Evolutionary conservation across 2,113 vertebrate genomes (phyloP).

Genomic region (Ploceus nigricollis): DNA sequence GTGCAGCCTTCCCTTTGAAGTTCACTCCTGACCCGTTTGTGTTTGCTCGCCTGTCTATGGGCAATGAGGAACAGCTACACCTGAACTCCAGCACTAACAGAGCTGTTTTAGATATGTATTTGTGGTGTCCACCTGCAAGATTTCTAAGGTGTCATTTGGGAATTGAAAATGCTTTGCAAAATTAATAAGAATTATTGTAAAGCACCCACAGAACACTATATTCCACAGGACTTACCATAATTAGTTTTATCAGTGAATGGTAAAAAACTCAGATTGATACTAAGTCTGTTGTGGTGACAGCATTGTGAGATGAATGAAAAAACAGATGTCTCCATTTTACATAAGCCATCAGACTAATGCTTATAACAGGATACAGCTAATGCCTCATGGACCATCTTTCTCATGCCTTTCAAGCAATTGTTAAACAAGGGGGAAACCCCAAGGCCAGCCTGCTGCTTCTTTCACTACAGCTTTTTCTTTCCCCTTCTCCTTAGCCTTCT

Average conservation of each 20-base stretch:
- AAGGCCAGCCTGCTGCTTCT: not conserved
- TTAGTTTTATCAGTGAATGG: not conserved
- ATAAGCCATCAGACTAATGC: constrained; percentile 22
- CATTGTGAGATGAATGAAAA: not conserved
- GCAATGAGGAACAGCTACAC: not conserved
- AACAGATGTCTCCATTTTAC: constrained; percentile 20
- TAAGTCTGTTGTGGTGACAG: not conserved
- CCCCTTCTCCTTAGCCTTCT: not conserved
- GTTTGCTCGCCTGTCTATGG: not conserved
- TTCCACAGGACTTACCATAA: not conserved
- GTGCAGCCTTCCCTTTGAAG: constrained; percentile 60
- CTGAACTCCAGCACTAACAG: not conserved
- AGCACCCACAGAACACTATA: not conserved
- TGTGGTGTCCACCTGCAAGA: not conserved
- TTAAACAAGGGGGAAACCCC: not conserved
- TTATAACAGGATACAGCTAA: constrained; percentile 35
- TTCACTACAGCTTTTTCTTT: not conserved
- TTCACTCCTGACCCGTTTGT: not conserved
- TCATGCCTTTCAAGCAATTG: not conserved
- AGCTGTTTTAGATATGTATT: not conserved
- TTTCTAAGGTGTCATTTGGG: not conserved
- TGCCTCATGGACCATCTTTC: not conserved
- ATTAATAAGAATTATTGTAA: not conserved
- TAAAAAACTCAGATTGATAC: not conserved
- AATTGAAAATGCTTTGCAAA: not conserved